Evolutionary conservation across 92 coral and sea anemone genomes (phyloP).

Genomic region (Phenganax stokvisi): DNA sequence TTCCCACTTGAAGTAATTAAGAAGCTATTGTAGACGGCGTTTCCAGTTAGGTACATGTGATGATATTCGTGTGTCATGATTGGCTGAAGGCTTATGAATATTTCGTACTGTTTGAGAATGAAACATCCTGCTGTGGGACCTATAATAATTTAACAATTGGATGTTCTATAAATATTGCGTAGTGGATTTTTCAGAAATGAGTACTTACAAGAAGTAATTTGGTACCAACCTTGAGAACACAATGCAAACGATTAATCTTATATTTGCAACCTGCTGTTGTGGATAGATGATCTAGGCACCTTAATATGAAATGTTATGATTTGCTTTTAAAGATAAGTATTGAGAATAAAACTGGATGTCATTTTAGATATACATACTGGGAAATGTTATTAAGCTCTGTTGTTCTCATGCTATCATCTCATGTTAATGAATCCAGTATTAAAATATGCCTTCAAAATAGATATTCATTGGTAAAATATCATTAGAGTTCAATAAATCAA

Average conservation of each 20-base stretch:
- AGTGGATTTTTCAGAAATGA: neutral
- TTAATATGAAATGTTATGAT: neutral
- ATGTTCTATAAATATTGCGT: too few relatives aligned
- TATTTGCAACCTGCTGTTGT: neutral
- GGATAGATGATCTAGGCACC: neutral
- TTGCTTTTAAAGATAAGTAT: neutral
- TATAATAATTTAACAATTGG: neutral
- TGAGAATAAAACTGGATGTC: neutral
- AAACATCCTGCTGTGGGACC: slow-evolving; percentile 42
- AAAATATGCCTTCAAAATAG: slow-evolving; percentile 17
- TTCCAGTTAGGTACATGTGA: too few relatives aligned
- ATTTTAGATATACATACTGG: neutral
- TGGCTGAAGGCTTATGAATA: too few relatives aligned
- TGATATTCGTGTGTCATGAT: too few relatives aligned
- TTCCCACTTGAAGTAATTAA: too few relatives aligned
- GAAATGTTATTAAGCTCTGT: slow-evolving; percentile 11
- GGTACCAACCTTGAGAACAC: neutral
- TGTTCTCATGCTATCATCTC: slow-evolving; percentile 13
- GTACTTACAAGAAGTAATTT: neutral
- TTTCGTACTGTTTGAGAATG: too few relatives aligned
- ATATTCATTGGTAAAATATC: neutral
- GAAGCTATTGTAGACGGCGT: too few relatives aligned
- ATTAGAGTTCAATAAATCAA: neutral
- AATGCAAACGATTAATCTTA: neutral
- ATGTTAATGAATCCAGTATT: slow-evolving; percentile 17